Evolutionary conservation across 1,140 invertebrate species (phyloP).

Genomic region (Ceratina calcarata): DNA sequence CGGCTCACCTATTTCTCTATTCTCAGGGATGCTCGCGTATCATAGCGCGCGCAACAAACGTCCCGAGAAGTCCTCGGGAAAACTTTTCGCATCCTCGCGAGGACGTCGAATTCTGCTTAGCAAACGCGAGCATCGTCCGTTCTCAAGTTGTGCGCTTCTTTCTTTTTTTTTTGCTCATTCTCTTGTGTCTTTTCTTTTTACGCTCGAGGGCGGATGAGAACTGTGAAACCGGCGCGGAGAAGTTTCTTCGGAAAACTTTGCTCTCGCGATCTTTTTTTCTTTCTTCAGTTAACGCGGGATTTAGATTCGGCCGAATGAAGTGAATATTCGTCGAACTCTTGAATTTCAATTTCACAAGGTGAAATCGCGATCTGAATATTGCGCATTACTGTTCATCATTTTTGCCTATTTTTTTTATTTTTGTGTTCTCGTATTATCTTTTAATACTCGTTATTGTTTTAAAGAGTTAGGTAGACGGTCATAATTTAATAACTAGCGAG

Average conservation of each 20-base stretch:
- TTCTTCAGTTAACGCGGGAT: too few species aligned
- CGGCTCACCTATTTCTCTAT: slow-evolving; percentile 35
- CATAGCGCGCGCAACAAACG: slow-evolving; percentile 11
- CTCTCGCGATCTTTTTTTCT: background rate
- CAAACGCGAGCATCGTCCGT: background rate
- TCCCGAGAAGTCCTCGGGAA: background rate
- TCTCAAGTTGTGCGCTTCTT: background rate
- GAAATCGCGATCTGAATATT: background rate
- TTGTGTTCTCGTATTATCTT: too few species aligned
- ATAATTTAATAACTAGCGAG: background rate
- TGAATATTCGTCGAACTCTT: background rate
- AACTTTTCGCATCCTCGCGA: background rate
- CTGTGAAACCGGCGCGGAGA: background rate
- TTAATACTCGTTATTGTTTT: too few species aligned
- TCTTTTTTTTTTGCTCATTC: background rate
- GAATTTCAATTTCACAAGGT: background rate
- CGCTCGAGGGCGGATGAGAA: background rate
- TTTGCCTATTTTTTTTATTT: background rate
- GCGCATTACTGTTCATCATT: too few species aligned
- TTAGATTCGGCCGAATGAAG: background rate
- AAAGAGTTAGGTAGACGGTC: too few species aligned
- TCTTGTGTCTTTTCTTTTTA: background rate
- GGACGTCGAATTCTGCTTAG: slow-evolving; percentile 10
- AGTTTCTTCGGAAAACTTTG: slow-evolving; percentile 4
- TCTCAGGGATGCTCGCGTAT: slow-evolving; percentile 3